A percentile compares a stretch with the other conserved stretches of the same genome.
Evolutionary conservation across 2,113 vertebrate genomes (phyloP).

Genomic region (Noctilio leporinus): DNA sequence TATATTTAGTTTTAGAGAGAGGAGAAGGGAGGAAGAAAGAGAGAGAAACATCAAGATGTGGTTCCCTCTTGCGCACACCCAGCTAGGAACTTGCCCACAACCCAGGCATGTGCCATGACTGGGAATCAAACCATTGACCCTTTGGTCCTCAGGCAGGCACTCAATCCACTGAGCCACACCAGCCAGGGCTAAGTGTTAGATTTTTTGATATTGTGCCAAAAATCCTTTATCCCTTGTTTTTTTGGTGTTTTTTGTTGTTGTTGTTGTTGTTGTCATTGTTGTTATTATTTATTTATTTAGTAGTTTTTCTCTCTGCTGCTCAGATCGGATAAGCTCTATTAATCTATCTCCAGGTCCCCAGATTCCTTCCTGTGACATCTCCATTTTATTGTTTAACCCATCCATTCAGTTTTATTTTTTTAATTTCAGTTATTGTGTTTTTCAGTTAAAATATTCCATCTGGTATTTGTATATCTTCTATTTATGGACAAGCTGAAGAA

Average conservation of each 20-base stretch:
- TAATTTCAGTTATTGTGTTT: not conserved
- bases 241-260: not conserved
- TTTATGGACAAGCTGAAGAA: not conserved
- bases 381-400: not conserved
- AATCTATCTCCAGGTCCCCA: not conserved
- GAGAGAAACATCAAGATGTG: too few species aligned
- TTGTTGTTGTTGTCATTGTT: not conserved
- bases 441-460: not conserved
- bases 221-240: not conserved
- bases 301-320: not conserved
- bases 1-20: too few species aligned
- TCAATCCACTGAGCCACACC: too few species aligned
- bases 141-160: too few species aligned
- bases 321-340: not conserved
- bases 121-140: too few species aligned
- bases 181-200: too few species aligned
- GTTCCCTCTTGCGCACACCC: too few species aligned
- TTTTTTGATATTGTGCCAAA: not conserved
- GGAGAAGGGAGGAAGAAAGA: too few species aligned
- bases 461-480: not conserved
- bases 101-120: too few species aligned
- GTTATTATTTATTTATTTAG: too few species aligned
- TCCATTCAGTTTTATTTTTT: not conserved
- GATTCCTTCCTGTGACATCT: not conserved
- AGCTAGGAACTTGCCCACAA: too few species aligned